A percentile compares a stretch with the other conserved stretches of the same genome.
These are phyloP conservation scores for Triplophysa rosa DNA, from an alignment of 2,113 vertebrate species.

Conservation along the genomic window DNA sequence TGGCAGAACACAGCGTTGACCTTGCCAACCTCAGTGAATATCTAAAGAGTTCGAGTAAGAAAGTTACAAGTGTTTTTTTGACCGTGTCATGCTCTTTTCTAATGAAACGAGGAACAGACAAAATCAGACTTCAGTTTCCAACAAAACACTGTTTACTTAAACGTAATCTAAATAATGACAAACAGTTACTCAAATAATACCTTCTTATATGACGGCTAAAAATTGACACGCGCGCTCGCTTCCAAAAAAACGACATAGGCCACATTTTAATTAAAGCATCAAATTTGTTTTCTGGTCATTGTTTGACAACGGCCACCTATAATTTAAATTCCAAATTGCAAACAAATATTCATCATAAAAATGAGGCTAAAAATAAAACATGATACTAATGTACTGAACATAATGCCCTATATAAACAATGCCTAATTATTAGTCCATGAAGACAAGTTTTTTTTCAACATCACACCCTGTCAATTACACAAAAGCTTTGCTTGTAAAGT, in stretches of 20 bases:
- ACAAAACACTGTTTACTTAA: not conserved
- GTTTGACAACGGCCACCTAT: too few species aligned
- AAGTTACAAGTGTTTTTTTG: conserved; percentile 10
- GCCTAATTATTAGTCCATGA: not conserved
- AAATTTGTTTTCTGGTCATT: too few species aligned
- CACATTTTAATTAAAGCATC: too few species aligned
- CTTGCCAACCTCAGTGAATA: conserved; percentile 4
- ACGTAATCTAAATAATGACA: not conserved
- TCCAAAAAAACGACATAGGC: too few species aligned
- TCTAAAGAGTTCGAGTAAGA: conserved; percentile 30
- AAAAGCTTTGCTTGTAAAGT: not conserved
- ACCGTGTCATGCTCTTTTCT: conserved; percentile 2
- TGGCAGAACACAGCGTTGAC: conserved; percentile 42
- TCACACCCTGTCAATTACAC: too few species aligned
- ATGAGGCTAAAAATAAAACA: not conserved
- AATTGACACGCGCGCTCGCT: too few species aligned
- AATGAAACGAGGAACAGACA: not conserved
- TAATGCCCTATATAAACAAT: not conserved
- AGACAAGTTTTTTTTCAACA: too few species aligned
- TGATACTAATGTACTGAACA: not conserved
- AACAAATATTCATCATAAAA: conserved; percentile 5
- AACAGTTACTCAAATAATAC: not conserved
- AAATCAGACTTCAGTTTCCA: not conserved
- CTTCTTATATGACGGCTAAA: not conserved
- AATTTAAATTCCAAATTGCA: too few species aligned